Evolutionary conservation across 2,888 invertebrate species (phyloP), one percentile per base, ranked within the genome.

Genomic region (Timandra comae): DNA sequence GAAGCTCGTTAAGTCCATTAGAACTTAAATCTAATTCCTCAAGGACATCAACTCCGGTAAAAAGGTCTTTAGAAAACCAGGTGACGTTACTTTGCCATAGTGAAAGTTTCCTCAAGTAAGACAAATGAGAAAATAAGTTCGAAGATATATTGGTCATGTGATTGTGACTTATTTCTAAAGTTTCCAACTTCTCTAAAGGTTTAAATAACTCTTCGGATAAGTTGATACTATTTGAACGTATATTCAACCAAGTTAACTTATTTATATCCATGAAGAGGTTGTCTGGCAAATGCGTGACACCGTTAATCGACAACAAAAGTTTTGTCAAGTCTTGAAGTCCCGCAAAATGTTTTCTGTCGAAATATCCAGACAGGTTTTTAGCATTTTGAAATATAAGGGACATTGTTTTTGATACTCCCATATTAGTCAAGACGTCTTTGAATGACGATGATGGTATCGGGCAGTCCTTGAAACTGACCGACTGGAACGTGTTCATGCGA

Each of bases 21-120:
- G 86, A 76, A 49, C 90, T 89, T 33, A 95, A 66, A 72, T 93
- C 92, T 39, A 95, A 78, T 43, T 88, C 87, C 49, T 87, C 80
- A 3, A 95, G 75, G 0, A 88, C 88, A 16, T 84, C 73, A 2
- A 91, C 84, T 27, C 91, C 88, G 16, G 87, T 86, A 56, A 93
- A 92, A 39, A 89, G 84, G 35, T 88, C 84, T 40, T 88, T 80
- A 8, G 89, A 85, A 22, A 93, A 80, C 67, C 89, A 88, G 12
- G 79, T 87, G 33, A 94, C 74, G 48, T 88, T 87, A 61, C 93
- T 94, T 51, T 88, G 87, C 89, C 91, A 91, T 19, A 94, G 64
- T 51, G 91, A 91, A 30, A 94, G 72, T 28, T 88, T 82, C 33
- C 76, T 72, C 37, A 93, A 65, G 47, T 88, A 86, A 31, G 77